Conservation (phyloP, 2,113 vertebrate genomes). For the Callaeas wilsoni region DNA sequence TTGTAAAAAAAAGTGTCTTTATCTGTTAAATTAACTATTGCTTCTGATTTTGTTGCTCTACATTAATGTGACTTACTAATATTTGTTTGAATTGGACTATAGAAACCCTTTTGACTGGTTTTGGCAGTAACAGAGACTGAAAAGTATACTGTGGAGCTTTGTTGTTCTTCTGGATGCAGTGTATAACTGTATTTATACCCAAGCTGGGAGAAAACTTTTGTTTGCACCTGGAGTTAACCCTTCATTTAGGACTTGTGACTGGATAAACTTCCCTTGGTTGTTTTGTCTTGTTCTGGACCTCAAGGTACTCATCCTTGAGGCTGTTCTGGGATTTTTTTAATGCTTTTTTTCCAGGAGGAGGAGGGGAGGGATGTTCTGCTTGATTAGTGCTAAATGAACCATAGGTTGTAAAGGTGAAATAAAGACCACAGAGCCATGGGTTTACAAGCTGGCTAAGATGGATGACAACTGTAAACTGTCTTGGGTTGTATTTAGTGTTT, state of each 20-base stretch:
- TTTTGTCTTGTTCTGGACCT: neutral
- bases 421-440: neutral
- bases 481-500: neutral
- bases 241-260: neutral
- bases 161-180: neutral
- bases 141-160: neutral
- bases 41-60: neutral
- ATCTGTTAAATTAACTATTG: neutral
- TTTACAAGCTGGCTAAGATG: neutral
- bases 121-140: neutral
- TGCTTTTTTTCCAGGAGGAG: neutral
- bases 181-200: neutral
- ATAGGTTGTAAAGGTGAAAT: neutral
- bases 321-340: neutral
- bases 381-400: neutral
- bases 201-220: neutral
- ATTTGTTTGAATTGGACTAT: rapidly evolving
- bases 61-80: rapidly evolving
- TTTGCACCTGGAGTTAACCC: neutral
- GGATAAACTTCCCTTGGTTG: neutral
- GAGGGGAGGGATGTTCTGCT: neutral
- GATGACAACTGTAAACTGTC: neutral
- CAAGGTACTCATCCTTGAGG: neutral
- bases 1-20: neutral
- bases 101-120: neutral